A percentile compares a stretch with the other conserved stretches of the same genome.
Evolutionary conservation across 2,888 invertebrate species (phyloP).

Genomic region (Neelides folsomi): DNA sequence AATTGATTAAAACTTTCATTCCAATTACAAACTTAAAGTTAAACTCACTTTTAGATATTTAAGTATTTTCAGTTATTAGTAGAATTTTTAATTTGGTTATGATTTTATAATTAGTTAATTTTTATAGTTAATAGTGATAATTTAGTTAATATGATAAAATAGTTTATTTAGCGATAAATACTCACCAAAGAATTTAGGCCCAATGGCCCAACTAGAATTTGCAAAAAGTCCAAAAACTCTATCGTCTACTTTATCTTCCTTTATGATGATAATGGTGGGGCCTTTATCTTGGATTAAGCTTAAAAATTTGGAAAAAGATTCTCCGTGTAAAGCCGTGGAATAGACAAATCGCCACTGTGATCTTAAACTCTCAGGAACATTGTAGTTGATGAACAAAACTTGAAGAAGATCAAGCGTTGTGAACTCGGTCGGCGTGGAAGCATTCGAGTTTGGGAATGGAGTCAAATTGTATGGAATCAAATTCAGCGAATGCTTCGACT

Average conservation of each 20-base stretch:
- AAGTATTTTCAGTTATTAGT: not conserved
- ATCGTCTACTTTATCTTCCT: constrained; percentile 57
- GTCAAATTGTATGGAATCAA: constrained; percentile 11
- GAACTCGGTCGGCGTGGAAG: constrained; percentile 7
- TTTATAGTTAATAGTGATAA: no score
- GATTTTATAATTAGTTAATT: no score
- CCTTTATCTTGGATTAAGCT: constrained; percentile 66
- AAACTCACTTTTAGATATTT: not conserved
- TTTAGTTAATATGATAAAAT: not conserved
- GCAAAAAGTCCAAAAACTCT: constrained; percentile 85
- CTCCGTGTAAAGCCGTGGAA: constrained; percentile 74
- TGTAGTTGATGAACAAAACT: constrained; percentile 64
- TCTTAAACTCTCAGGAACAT: constrained; percentile 59
- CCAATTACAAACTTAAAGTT: no score
- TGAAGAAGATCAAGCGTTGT: constrained; percentile 52
- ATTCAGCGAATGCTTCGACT: constrained; percentile 17
- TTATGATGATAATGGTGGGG: constrained; percentile 63
- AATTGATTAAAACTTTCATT: not conserved
- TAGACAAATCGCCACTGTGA: constrained; percentile 76
- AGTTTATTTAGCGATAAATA: not conserved
- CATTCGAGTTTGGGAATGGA: not conserved
- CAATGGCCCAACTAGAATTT: constrained; percentile 57
- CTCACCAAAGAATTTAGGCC: constrained; percentile 61
- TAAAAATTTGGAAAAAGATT: constrained; percentile 72
- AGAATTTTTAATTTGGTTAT: no score